These are phyloP conservation scores for Nipponia nippon DNA, from an alignment of 2,113 vertebrate genomes.

Conservation along the genomic window DNA sequence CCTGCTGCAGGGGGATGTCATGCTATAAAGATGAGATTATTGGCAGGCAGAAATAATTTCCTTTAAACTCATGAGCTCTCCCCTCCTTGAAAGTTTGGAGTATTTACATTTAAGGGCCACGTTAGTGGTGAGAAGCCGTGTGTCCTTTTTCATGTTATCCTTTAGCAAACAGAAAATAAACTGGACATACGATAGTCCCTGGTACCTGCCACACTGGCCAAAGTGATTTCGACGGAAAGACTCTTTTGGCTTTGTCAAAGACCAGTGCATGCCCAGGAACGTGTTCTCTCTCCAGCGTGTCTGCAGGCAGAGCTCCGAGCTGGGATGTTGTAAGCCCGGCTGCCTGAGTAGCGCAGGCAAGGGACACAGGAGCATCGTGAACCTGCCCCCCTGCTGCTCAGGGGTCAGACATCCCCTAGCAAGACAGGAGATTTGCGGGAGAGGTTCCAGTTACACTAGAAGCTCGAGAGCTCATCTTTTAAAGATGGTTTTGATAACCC, in stretches of 20 bases:
- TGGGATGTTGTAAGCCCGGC: rapidly evolving
- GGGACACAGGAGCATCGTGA: not conserved
- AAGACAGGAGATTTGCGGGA: not conserved
- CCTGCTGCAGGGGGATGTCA: not conserved
- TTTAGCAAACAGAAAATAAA: not conserved
- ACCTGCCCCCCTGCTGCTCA: not conserved
- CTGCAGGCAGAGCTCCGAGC: not conserved
- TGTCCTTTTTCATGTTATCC: not conserved
- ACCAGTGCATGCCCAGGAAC: rapidly evolving
- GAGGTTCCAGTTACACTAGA: not conserved
- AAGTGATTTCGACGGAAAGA: not conserved
- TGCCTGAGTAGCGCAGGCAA: not conserved
- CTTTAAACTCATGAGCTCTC: not conserved
- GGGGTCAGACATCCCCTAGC: not conserved
- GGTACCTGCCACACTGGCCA: not conserved
- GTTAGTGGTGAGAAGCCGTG: not conserved
- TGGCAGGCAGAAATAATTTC: not conserved
- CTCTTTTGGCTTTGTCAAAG: not conserved
- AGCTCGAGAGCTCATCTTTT: not conserved
- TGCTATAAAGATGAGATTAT: not conserved
- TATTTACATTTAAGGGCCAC: not conserved
- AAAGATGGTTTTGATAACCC: not conserved
- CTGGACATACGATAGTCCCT: not conserved
- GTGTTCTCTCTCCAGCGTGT: not conserved
- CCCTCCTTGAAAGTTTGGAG: not conserved